Evolutionary conservation across 2,113 vertebrate species (phyloP).

Genomic region (Notothenia coriiceps): DNA sequence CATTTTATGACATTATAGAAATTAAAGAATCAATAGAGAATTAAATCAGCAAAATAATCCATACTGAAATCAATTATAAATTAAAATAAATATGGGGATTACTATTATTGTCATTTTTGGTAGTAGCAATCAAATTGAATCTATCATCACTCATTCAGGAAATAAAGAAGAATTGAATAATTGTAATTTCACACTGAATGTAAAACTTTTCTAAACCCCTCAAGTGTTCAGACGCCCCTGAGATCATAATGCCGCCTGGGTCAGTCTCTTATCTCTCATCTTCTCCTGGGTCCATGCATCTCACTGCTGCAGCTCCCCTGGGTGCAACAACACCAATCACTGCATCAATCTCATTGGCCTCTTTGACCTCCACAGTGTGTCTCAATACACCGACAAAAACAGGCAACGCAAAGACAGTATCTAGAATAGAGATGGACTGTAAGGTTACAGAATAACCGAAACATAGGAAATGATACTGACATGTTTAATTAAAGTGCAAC

Average conservation of each 20-base stretch:
- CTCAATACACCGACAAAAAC: conserved; percentile 43
- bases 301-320: conserved; percentile 40
- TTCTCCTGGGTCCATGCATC: conserved; percentile 12
- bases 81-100: too few species aligned
- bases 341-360: conserved; percentile 61
- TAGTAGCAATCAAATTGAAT: not conserved
- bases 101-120: not conserved
- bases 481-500: not conserved
- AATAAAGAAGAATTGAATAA: not conserved
- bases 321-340: conserved; percentile 62
- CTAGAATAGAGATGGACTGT: conserved; percentile 17
- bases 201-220: conserved; percentile 7
- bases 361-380: conserved; percentile 57
- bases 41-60: too few species aligned
- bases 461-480: not conserved
- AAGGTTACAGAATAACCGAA: conserved; percentile 33
- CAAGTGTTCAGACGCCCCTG: not conserved
- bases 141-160: not conserved
- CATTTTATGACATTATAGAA: too few species aligned
- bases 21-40: too few species aligned
- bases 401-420: conserved; percentile 13
- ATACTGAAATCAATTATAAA: too few species aligned
- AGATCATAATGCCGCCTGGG: conserved; percentile 25
- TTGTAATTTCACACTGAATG: not conserved
- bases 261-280: conserved; percentile 13